Evolutionary conservation across 2,797 vertebrate genomes (phyloP), one percentile per base, ranked within the genome.

Genomic region (Takifugu ocellatus): DNA sequence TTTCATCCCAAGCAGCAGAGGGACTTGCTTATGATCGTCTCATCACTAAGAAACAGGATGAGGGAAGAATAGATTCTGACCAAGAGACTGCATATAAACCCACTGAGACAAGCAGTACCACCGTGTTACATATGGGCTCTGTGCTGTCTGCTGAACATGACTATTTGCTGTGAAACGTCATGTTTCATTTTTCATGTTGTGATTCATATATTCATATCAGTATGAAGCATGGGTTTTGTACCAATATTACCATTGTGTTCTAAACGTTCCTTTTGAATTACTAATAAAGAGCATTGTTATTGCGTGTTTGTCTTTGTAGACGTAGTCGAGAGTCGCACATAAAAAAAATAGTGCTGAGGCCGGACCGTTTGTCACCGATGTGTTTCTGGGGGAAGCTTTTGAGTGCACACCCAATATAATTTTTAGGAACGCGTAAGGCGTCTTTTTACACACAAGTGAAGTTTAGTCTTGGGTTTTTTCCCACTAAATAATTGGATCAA

Each of bases 121-220:
- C 60, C 1, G 69, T 86, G 44, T 55, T 90, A 49, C 84, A 90
- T 57, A 61, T 90, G 47, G 89, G 89, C 59, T 88, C 89, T 39
- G 89, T 90, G 58, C 58, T 90, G 46, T 74, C 87, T 0, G 56
- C 45, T 12, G 87, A 84, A 56, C 87, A 90, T 46, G 82, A 90
- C 68, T 90, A 90, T 79, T 75, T 90, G 77, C 71, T 89, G 43
- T 90, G 79, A 89, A 14, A 49, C 11, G 31, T 14, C 58, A 61
- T 39, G 10, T 39, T 39, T 39, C 2, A 10, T 33, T 33, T 33
- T 33, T 14, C 36, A 39, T 7, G 31, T 39, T 14, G 36, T 39
- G 36, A 39, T 39, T 39, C 10, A 39, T 4, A 39, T 12, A 14
- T 39, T 14, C 36, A 39, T 39, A 14, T 39, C 36, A 39, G 14